Evolutionary conservation across 1,140 invertebrate genomes (phyloP).

Genomic region (Zaprionus davidi): DNA sequence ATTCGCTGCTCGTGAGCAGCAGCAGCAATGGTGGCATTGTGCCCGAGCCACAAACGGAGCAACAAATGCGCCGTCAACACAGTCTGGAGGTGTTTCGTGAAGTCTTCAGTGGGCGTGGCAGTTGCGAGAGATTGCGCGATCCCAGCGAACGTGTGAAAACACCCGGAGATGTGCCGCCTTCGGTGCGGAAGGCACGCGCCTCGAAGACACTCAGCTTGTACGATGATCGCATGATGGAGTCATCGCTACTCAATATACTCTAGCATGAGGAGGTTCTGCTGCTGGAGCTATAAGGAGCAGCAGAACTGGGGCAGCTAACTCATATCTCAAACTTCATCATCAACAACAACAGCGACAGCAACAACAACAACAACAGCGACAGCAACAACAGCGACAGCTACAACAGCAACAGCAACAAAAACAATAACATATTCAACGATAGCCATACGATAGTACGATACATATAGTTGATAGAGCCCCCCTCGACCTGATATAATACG

Average conservation of each 20-base stretch:
- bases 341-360: constrained; percentile 5
- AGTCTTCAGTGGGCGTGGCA: constrained; percentile 86
- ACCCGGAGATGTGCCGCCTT: constrained; percentile 91
- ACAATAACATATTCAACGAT: constrained; percentile 70
- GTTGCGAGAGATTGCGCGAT: constrained; percentile 88
- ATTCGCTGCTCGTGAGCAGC: constrained; percentile 63
- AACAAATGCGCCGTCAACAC: constrained; percentile 85
- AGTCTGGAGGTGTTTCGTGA: constrained; percentile 89
- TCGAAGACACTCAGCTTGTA: constrained; percentile 91
- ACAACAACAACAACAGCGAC: not conserved
- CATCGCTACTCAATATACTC: constrained; percentile 84
- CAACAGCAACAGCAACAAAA: constrained; percentile 7
- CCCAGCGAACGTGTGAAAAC: constrained; percentile 92
- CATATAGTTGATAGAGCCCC: constrained; percentile 14
- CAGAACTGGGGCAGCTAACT: constrained; percentile 53
- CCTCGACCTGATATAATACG: constrained; percentile 43
- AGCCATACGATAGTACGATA: constrained; percentile 57
- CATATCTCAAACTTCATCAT: constrained; percentile 68
- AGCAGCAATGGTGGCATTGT: constrained; percentile 1
- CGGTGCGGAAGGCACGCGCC: constrained; percentile 88
- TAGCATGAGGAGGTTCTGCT: constrained; percentile 85
- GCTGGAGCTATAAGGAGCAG: constrained; percentile 75
- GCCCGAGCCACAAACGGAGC: constrained; percentile 48
- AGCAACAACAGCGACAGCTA: not conserved
- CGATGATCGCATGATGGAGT: constrained; percentile 93